Base-by-base conservation (phyloP, 2,888 invertebrate genomes). In the Allophyes oxyacanthae region DNA sequence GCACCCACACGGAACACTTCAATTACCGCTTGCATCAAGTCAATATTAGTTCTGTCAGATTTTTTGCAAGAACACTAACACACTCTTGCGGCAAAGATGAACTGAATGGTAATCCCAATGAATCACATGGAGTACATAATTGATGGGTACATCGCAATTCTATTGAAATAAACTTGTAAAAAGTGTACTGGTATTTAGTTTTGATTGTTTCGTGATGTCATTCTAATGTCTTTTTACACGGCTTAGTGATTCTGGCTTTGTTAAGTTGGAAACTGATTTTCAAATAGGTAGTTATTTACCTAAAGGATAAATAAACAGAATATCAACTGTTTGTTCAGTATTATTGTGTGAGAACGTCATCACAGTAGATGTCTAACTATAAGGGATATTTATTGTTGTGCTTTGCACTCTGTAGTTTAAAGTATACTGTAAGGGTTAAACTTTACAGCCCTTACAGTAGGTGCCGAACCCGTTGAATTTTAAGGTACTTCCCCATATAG, bases 21-120 rank as follows among this genome's bases (percentile, higher is more conserved):
- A 49, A 38, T 41, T 49, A 44, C n/a, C 37, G 43, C 57, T 36
- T 57, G 64, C 64, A 57, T 13, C 56, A 26, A 14, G 32, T 33
- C 37, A 38, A 10, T 46, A 32, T 49, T 50, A 14, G 13, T 41
- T 55, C 37, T 38, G 32, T 41, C 32, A 14, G n/a, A n/a, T 64
- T 64, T 58, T 69, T 57, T 64, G 44, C 32, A 15, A 10, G 43
- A 20, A 14, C 40, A 33, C 13, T 13, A 44, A 45, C 20, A 20
- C 9, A 49, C 37, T 43, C 30, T 56, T 20, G 40, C 8, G 41
- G 42, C 43, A 14, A 36, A 36, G 38, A 28, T 25, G 26, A 28
- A 33, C 44, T 36, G 10, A 40, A 54, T 64, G 65, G 57, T 69
- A 69, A 64, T 41, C 36, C 64, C 64, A 11, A 20, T 69, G 64